Base-by-base conservation (phyloP, 2,888 invertebrate species). In the Chrysomela aeneicollis region DNA sequence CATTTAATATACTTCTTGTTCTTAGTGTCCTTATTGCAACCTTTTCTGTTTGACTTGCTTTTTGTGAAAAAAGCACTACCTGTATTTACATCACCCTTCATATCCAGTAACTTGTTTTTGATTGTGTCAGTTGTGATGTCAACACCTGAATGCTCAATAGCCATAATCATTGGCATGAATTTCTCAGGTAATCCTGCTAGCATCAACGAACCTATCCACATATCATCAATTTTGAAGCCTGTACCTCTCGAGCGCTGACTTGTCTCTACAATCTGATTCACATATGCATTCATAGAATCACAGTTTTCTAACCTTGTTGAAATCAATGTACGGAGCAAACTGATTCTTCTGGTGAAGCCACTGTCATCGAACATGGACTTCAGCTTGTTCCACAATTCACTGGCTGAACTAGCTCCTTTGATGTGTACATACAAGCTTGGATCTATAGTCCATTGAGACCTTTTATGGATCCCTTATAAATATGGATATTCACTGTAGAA, bases 401-500 rank as follows among this genome's bases (percentile, higher is more conserved):
- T 60, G 12, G 66, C 64, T 42, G 69, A 59, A 50, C n/a, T 64
- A 9, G 67, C 63, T 10, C 70, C 71, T 49, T 73, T 68, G 17
- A 76, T 62, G 61, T 76, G 75, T 8, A 74, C 64, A 67, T 68
- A 75, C n/a, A n/a, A n/a, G n/a, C n/a, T n/a, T n/a, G n/a, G n/a
- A n/a, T n/a, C n/a, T n/a, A n/a, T n/a, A n/a, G n/a, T n/a, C n/a
- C n/a, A n/a, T n/a, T n/a, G n/a, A n/a, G n/a, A n/a, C n/a, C n/a
- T n/a, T n/a, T n/a, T n/a, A n/a, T n/a, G n/a, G n/a, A n/a, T n/a
- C n/a, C n/a, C n/a, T n/a, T n/a, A n/a, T n/a, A n/a, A n/a, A n/a
- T n/a, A n/a, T n/a, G n/a, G n/a, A n/a, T n/a, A n/a, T n/a, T n/a
- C n/a, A n/a, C n/a, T n/a, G n/a, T n/a, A n/a, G n/a, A n/a, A n/a